Evolutionary conservation across 2,113 vertebrate species (phyloP).

Genomic region (Hippopotamus amphibius): DNA sequence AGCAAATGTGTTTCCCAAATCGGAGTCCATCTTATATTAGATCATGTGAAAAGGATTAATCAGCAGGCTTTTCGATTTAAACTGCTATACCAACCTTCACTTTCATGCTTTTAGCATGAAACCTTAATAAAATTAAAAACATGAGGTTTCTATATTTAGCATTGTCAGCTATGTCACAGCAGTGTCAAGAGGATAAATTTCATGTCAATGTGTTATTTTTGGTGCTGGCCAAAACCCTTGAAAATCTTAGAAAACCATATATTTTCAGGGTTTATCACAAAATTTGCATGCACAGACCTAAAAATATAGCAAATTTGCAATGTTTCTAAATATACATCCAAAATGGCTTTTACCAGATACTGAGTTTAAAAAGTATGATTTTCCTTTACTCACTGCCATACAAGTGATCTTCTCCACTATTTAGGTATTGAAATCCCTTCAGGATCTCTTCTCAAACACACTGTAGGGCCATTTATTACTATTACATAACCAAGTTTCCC

Average conservation of each 20-base stretch:
- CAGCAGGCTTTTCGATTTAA: constrained; percentile 23
- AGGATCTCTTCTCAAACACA: not conserved
- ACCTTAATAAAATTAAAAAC: constrained; percentile 51
- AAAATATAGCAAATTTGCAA: constrained; percentile 41
- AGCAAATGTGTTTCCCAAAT: not conserved
- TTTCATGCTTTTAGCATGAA: constrained; percentile 50
- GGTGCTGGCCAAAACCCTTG: constrained; percentile 55
- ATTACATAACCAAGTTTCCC: not conserved
- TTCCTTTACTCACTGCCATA: not conserved
- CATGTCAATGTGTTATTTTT: constrained; percentile 53
- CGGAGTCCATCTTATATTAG: not conserved
- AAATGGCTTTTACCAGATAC: constrained; percentile 23
- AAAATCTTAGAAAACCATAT: constrained; percentile 30
- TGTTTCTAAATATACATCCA: constrained; percentile 12
- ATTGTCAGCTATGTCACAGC: constrained; percentile 31
- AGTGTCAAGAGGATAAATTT: constrained; percentile 16
- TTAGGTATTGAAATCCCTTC: not conserved
- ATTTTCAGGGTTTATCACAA: constrained; percentile 54
- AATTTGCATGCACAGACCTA: constrained; percentile 9
- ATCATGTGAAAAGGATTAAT: not conserved
- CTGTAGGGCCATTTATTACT: not conserved
- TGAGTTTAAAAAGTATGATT: constrained; percentile 10
- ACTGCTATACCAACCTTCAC: not conserved
- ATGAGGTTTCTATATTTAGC: constrained; percentile 47
- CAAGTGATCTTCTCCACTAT: not conserved